A percentile compares a stretch with the other conserved stretches of the same genome.
Conservation (phyloP, 2,888 invertebrate species). For the Morpho helenor region DNA sequence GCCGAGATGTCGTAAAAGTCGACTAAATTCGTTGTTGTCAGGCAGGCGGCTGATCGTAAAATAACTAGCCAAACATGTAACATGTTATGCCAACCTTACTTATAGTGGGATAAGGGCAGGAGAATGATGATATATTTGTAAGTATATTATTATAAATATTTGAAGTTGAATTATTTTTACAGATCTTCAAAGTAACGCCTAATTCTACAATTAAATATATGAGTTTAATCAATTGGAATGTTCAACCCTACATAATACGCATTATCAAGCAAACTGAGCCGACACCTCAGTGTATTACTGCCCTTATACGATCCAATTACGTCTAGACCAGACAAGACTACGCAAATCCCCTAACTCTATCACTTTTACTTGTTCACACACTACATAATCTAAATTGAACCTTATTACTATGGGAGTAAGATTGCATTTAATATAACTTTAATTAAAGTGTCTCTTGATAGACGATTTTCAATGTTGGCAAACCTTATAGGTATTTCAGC, state of each 20-base stretch:
- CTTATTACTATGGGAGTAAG: background rate
- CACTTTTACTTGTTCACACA: conserved; percentile 22
- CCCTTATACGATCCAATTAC: conserved; percentile 64
- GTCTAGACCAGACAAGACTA: conserved; percentile 59
- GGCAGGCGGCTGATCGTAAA: too few relatives aligned
- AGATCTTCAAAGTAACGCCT: background rate
- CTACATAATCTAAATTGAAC: background rate
- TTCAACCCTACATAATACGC: conserved; percentile 44
- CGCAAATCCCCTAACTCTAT: conserved; percentile 40
- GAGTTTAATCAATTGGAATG: background rate
- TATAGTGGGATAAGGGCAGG: too few relatives aligned
- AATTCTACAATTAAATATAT: too few relatives aligned
- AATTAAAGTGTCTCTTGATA: conserved; percentile 3
- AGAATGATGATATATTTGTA: too few relatives aligned
- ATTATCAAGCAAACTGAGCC: conserved; percentile 48
- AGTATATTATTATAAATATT: too few relatives aligned
- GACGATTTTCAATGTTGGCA: conserved; percentile 16
- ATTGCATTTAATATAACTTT: background rate
- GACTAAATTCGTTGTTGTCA: too few relatives aligned
- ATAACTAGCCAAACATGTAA: too few relatives aligned
- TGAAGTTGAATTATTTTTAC: too few relatives aligned
- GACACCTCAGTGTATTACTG: conserved; percentile 49
- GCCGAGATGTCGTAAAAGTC: too few relatives aligned
- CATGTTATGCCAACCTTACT: too few relatives aligned
- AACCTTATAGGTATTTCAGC: conserved; percentile 6